Base-by-base conservation (phyloP, 2,113 vertebrate species). In the Amia ocellicauda region DNA sequence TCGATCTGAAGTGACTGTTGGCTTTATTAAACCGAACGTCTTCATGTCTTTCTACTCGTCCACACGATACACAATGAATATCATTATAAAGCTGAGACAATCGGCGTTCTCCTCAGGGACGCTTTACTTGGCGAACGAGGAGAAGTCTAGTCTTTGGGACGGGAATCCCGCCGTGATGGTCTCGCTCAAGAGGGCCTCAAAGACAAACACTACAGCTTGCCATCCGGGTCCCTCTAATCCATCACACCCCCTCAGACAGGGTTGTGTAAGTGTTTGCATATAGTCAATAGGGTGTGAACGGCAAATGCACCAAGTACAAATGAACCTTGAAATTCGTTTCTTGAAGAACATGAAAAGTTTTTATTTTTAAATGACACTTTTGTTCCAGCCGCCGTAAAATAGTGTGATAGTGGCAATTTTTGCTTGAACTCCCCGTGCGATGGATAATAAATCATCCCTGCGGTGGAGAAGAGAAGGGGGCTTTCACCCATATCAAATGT, bases 271-370 rank as follows among this genome's bases (percentile, higher is more conserved):
- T 72, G 71, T 83, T 80, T 80, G 70, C 73, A 55, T 31, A 64
- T 58, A 67, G 53, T 65, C 58, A 74, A 71, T 68, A 11, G 63
- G 69, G 69, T 1, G 68, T 72, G 74, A 80, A 75, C 58, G 16
- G 45, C 64, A 74, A 36, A 71, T 69, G 69, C 74, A 60, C 58
- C 61, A 74, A 60, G 36, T 62, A 69, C 59, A 79, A 74, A 84
- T 81, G 78, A 82, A 81, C 73, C 86, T 77, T 83, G 80, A 87
- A 83, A 85, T 84, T 78, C 50, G 70, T 80, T 74, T 81, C n/a
- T 72, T 47, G 57, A 52, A 68, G 68, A 75, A 71, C 66, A 51
- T 14, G 14, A 50, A 7, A 75, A 66, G 58, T 16, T 3, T 19
- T 58, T 71, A 19, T 55, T 41, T 57, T 62, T 67, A 69, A 80